A percentile compares a stretch with the other conserved stretches of the same genome.
Conservation (phyloP, 2,888 invertebrate genomes). For the Spilarctia lutea region DNA sequence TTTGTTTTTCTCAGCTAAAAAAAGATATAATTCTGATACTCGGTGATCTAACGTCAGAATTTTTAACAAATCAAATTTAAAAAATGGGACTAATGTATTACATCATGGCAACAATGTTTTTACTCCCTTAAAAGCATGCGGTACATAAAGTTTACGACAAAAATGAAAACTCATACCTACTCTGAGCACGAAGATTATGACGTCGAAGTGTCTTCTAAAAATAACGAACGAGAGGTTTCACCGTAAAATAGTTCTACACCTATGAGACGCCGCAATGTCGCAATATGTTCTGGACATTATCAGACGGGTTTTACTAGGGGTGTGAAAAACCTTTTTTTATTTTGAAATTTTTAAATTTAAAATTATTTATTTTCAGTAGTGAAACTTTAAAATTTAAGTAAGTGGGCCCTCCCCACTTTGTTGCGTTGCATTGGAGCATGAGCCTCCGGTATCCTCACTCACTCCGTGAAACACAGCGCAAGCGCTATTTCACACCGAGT, state of each 20-base stretch:
- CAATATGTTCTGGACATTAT: background rate
- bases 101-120: background rate
- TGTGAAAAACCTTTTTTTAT: background rate
- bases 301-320: background rate
- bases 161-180: background rate
- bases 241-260: constrained; percentile 1
- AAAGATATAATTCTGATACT: no score
- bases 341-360: background rate
- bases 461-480: no score
- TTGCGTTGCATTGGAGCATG: no score
- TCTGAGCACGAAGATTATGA: background rate
- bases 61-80: no score
- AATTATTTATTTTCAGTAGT: background rate
- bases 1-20: no score
- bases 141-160: background rate
- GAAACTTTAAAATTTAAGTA: background rate
- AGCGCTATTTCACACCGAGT: no score
- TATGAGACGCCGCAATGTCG: background rate
- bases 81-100: background rate
- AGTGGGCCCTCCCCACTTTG: no score
- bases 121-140: background rate
- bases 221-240: background rate
- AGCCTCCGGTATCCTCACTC: no score
- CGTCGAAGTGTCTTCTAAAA: background rate
- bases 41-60: no score